Conservation (phyloP, 2,113 vertebrate species). For the Crotalus horridus region DNA sequence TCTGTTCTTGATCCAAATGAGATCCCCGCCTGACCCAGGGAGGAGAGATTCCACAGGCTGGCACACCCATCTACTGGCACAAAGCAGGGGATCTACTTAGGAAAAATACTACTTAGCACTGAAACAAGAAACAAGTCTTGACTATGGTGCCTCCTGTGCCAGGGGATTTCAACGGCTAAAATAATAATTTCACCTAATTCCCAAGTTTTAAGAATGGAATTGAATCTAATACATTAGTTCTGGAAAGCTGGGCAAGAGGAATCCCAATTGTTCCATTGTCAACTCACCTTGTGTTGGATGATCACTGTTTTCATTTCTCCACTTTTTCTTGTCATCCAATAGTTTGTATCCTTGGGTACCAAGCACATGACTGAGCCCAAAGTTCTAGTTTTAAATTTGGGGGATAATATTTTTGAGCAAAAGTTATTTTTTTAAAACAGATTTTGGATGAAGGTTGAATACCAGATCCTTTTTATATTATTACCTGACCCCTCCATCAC, state of each 20-base stretch:
- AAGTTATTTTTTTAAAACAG: neutral
- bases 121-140: neutral
- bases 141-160: neutral
- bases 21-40: slow-evolving; percentile 19
- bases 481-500: neutral
- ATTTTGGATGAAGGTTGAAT: neutral
- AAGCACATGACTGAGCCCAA: neutral
- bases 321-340: neutral
- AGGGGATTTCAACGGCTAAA: neutral
- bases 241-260: neutral
- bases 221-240: neutral
- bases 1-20: neutral
- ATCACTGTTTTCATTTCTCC: neutral
- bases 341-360: neutral
- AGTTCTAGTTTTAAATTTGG: neutral
- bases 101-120: neutral
- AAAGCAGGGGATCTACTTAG: neutral
- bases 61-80: neutral
- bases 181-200: neutral
- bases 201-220: neutral
- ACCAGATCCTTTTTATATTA: neutral
- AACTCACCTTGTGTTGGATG: neutral
- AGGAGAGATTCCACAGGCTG: slow-evolving; percentile 12
- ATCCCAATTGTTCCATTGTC: neutral
- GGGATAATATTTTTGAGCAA: neutral